Percentiles rank a stretch among this genome's conserved stretches.
These are phyloP conservation scores for Acrocera orbiculus DNA, from an alignment of 2,888 invertebrate species.

Conservation along the genomic window DNA sequence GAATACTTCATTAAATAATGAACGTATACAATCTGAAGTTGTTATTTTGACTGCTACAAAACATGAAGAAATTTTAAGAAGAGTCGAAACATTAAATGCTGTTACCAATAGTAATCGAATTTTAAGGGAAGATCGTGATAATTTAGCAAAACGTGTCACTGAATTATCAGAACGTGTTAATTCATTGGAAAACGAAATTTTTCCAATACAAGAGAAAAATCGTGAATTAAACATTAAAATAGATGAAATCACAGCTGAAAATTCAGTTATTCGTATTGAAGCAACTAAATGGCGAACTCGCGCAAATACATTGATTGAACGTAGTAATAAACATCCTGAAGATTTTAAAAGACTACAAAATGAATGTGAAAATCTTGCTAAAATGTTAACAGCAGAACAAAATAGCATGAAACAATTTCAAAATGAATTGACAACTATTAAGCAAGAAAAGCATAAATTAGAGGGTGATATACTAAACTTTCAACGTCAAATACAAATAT, in stretches of 20 bases:
- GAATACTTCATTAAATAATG: conserved; percentile 43
- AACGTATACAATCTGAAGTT: conserved; percentile 58
- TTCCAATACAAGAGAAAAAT: conserved; percentile 60
- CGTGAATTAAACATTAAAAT: conserved; percentile 50
- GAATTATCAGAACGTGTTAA: conserved; percentile 47
- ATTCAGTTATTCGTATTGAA: conserved; percentile 58
- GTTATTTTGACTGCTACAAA: conserved; percentile 59
- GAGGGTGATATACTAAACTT: conserved; percentile 49
- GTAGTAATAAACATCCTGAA: conserved; percentile 79
- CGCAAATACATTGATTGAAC: conserved; percentile 73
- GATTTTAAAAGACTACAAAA: conserved; percentile 74
- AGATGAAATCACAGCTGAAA: conserved; percentile 58
- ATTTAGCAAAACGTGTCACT: conserved; percentile 41
- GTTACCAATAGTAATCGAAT: conserved; percentile 83
- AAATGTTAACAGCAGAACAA: conserved; percentile 59
- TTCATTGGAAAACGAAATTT: conserved; percentile 48
- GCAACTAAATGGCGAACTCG: conserved; percentile 71
- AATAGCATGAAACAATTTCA: conserved; percentile 46
- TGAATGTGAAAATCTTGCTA: conserved; percentile 63
- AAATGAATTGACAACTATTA: conserved; percentile 46
- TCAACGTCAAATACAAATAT: conserved; percentile 38
- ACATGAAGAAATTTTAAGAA: conserved; percentile 74
- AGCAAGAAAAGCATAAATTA: conserved; percentile 44
- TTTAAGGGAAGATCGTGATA: conserved; percentile 70
- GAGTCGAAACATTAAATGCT: conserved; percentile 80